Evolutionary conservation across 2,113 vertebrate genomes (phyloP).

Genomic region (Anoplopoma fimbria): DNA sequence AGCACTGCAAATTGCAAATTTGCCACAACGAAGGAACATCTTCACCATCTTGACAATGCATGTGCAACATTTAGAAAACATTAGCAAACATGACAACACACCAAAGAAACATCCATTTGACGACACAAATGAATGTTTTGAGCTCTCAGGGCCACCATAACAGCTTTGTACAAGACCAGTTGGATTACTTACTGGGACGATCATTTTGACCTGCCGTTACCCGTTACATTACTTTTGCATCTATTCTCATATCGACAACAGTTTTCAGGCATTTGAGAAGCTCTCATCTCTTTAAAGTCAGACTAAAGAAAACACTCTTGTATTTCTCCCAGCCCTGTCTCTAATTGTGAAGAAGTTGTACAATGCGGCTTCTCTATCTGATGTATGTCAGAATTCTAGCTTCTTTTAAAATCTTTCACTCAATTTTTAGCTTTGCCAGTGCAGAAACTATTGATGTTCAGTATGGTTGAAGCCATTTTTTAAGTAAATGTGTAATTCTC

Average conservation of each 20-base stretch:
- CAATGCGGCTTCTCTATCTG: not conserved
- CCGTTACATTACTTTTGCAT: not conserved
- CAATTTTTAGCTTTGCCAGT: not conserved
- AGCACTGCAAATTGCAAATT: no score
- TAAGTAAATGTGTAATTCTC: not conserved
- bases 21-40: not conserved
- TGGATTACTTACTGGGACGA: constrained; percentile 17
- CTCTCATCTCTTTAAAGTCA: not conserved
- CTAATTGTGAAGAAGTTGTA: not conserved
- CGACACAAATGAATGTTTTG: not conserved
- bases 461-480: not conserved
- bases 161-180: not conserved
- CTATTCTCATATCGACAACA: not conserved
- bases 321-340: not conserved
- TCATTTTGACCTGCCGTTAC: constrained; percentile 20
- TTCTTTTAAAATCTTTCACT: not conserved
- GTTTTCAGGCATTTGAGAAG: not conserved
- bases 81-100: not conserved
- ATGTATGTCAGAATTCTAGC: not conserved
- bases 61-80: not conserved
- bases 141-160: not conserved
- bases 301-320: not conserved
- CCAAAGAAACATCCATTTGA: not conserved
- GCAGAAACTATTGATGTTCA: not conserved
- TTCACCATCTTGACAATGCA: not conserved